A percentile compares a stretch with the other conserved stretches of the same genome.
Conservation (phyloP, 1,140 invertebrate species). For the Zaprionus capensis region DNA sequence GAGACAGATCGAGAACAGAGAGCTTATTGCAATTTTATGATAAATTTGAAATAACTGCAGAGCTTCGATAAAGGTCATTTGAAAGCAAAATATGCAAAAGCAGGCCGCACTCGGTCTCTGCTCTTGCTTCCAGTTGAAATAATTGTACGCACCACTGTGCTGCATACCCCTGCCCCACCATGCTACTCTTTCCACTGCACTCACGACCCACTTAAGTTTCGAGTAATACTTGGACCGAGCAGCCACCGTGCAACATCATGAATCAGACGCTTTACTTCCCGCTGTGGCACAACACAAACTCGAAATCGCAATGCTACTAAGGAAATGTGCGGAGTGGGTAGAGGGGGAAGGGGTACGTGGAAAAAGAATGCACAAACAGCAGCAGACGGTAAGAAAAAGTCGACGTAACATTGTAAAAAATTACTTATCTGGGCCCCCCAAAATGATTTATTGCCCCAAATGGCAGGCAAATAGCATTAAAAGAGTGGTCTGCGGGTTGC, state of each 20-base stretch:
- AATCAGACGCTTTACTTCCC: conserved; percentile 57
- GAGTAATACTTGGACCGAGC: conserved; percentile 64
- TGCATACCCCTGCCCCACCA: not conserved
- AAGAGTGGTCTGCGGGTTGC: conserved; percentile 58
- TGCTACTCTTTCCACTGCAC: not conserved
- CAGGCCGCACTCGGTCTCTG: conserved; percentile 26
- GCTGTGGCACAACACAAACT: conserved; percentile 36
- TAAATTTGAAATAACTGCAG: conserved; percentile 71
- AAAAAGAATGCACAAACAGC: conserved; percentile 30
- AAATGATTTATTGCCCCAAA: conserved; percentile 82
- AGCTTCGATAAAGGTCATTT: conserved; percentile 62
- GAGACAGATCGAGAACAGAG: not conserved
- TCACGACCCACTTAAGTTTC: conserved; percentile 51
- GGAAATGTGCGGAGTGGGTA: conserved; percentile 35
- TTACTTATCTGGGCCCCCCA: conserved; percentile 75
- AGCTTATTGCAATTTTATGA: conserved; percentile 63
- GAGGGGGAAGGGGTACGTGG: conserved; percentile 9
- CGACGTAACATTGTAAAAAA: conserved; percentile 63
- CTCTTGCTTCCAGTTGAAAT: conserved; percentile 50
- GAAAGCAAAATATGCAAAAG: conserved; percentile 32
- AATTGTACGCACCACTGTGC: conserved; percentile 54
- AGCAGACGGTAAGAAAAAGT: conserved; percentile 39
- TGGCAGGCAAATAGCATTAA: conserved; percentile 81
- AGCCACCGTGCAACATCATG: conserved; percentile 67
- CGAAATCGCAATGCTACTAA: conserved; percentile 56